These are phyloP conservation scores for Luffia ferchaultella DNA, from an alignment of 2,888 invertebrate genomes.

Conservation along the genomic window DNA sequence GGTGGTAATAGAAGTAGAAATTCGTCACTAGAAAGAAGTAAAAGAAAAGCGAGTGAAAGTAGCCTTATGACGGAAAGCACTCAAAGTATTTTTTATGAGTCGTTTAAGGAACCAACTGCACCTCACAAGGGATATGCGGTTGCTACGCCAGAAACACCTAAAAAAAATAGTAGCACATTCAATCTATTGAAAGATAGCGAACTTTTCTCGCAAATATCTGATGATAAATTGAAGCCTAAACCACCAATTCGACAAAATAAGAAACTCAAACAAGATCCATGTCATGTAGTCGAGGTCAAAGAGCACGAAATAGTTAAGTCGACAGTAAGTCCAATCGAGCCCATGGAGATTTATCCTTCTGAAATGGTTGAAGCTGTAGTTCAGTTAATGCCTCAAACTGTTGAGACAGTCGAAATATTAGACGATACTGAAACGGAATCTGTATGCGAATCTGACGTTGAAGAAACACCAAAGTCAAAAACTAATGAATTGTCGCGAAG, in stretches of 20 bases:
- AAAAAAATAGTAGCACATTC: conserved; percentile 66
- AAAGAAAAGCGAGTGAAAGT: conserved; percentile 18
- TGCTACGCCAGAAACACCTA: conserved; percentile 39
- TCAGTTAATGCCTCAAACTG: conserved; percentile 60
- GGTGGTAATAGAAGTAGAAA: conserved; percentile 32
- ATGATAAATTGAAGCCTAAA: conserved; percentile 36
- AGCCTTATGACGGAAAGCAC: conserved; percentile 18
- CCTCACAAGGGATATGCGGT: conserved; percentile 20
- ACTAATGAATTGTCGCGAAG: conserved; percentile 11
- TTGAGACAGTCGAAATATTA: conserved; percentile 62
- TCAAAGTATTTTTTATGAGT: conserved; percentile 23
- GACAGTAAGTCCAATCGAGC: conserved; percentile 51
- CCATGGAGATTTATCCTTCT: conserved; percentile 51
- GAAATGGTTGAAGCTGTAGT: conserved; percentile 61
- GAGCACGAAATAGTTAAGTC: conserved; percentile 75
- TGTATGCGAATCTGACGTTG: conserved; percentile 29
- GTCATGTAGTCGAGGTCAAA: conserved; percentile 73
- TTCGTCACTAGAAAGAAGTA: conserved; percentile 30
- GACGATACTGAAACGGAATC: conserved; percentile 58
- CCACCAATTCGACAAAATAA: conserved; percentile 17
- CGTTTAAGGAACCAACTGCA: conserved; percentile 23
- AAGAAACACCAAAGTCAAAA: conserved; percentile 10
- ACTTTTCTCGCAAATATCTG: conserved; percentile 74
- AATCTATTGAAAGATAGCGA: conserved; percentile 72
- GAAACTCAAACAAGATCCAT: conserved; percentile 26